Base-by-base conservation (phyloP, 2,113 vertebrate genomes). In the Glaucomys volans region DNA sequence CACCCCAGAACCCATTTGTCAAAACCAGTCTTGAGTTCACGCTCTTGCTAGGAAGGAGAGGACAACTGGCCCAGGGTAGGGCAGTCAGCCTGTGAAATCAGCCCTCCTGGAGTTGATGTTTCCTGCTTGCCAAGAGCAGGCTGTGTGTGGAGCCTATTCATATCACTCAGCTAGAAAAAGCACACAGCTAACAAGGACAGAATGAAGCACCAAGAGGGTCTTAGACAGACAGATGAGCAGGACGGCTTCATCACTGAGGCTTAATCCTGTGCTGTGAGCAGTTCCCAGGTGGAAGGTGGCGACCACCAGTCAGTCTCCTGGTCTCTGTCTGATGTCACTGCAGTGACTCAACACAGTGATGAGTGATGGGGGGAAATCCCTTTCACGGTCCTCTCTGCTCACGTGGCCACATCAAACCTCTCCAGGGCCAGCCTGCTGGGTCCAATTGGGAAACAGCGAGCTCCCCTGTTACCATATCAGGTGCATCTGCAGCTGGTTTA, bases 261-360 rank as follows among this genome's bases (percentile, higher is more conserved):
- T 82, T 35, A 5, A 5, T 40, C 72, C 85, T 32, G 32, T 47
- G 94, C 59, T 52, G n/a, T n/a, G 52, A 93, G 86, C 87, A 96
- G 87, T 96, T 96, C 91, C 96, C 94, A 91, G 95, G 91, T 37
- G 71, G 89, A 96, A 8, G 87, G 20, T 57, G 80, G 85, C 82
- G 22, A 52, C n/a, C 47, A 52, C 57, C 89, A 37, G 87, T 42
- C 90, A 35, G 35, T 42, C 37, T 57, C 69, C 35, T 0, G 0
- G 24, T 5, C 28, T 40, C 10, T 71, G 92, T 40, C n/a, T 82
- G 0, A 10, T 44, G 14, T 54, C 85, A 86, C 76, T 37, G 32
- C 32, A 35, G 84, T 42, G 42, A 35, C 0, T 1, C 67, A 8
- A 3, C 1, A 3, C 0, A 30, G 90, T 35, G 1, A 26, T 0